phyloP scores from a whole-genome alignment of 2,113 vertebrate species.

The Colinus virginianus region DNA sequence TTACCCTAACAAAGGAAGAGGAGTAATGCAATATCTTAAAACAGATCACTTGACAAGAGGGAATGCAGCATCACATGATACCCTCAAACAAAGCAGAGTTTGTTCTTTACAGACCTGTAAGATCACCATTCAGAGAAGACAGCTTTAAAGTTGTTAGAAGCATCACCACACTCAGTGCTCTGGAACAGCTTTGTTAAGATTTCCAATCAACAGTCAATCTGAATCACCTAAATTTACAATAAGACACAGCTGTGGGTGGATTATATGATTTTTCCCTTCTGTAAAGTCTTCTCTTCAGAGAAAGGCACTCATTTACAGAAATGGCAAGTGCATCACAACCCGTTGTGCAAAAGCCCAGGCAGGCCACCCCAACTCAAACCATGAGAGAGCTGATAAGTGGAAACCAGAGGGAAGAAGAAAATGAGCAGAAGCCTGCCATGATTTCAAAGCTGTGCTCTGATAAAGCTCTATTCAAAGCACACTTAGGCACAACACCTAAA shows the following conservation, averaged over 20 bases:
- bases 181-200: background rate
- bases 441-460: background rate
- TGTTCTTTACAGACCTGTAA: background rate
- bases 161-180: background rate
- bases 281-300: background rate
- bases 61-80: background rate
- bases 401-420: background rate
- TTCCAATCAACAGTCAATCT: fast-evolving
- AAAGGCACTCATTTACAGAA: background rate
- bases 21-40: background rate
- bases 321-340: fast-evolving
- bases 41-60: background rate
- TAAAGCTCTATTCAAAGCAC: background rate
- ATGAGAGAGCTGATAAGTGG: background rate
- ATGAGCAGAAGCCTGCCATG: background rate
- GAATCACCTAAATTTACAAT: background rate
- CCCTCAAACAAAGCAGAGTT: background rate
- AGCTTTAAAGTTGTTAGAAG: background rate
- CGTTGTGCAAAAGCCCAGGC: background rate
- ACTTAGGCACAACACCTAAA: background rate
- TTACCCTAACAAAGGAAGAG: background rate
- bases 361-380: background rate
- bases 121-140: background rate
- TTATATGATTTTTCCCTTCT: fast-evolving
- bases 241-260: background rate